Conservation (phyloP, 1,140 invertebrate genomes). For the Lordiphosa clarofinis region DNA sequence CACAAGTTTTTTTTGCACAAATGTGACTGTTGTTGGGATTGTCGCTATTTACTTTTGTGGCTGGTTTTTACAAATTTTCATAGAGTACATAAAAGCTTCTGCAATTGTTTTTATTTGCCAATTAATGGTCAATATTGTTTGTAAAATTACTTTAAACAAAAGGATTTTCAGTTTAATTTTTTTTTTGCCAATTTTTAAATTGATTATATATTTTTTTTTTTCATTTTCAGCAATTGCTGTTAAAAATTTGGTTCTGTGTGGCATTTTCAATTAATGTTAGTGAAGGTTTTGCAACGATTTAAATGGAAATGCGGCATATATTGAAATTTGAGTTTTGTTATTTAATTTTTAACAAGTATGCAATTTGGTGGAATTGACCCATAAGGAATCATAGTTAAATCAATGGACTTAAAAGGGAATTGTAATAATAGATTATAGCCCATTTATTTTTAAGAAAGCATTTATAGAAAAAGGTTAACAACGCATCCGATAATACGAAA, state of each 20-base stretch:
- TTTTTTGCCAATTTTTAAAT: conserved; percentile 38
- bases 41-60: conserved; percentile 51
- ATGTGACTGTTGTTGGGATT: conserved; percentile 42
- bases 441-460: no score
- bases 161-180: conserved; percentile 32
- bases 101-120: no score
- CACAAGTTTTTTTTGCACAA: conserved; percentile 30
- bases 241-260: conserved; percentile 23
- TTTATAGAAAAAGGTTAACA: no score
- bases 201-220: conserved; percentile 7
- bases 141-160: conserved; percentile 43
- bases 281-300: conserved; percentile 26
- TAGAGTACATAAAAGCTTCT: conserved; percentile 61
- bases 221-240: not conserved
- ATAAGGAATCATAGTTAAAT: no score
- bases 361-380: no score
- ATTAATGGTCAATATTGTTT: conserved; percentile 67
- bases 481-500: no score
- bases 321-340: not conserved
- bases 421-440: no score
- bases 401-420: no score
- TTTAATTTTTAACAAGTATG: conserved; percentile 6
- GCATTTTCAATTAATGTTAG: conserved; percentile 34
- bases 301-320: conserved; percentile 27
- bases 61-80: conserved; percentile 60